Conservation (phyloP, 2,888 invertebrate species). For the Dynastes grantii region DNA sequence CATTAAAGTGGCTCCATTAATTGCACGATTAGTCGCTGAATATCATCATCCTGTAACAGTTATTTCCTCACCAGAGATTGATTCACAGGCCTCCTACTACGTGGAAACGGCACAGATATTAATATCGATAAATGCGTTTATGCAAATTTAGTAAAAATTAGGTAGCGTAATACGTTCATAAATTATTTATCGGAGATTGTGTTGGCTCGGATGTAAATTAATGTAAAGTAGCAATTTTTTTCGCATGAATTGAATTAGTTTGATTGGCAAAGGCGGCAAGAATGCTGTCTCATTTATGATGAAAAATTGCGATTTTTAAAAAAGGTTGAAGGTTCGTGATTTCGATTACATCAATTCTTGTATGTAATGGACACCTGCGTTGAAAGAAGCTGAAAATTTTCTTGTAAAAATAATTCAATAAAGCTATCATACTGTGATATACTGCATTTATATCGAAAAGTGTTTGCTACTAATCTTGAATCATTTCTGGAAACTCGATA, state of each 20-base stretch:
- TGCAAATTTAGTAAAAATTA: background rate
- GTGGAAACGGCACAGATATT: background rate
- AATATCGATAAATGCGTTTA: background rate
- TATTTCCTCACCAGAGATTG: slow-evolving; percentile 3
- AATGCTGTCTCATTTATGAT: background rate
- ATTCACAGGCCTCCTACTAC: slow-evolving; percentile 12
- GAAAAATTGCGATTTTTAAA: background rate
- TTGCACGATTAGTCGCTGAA: no score
- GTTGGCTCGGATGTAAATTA: slow-evolving; percentile 31
- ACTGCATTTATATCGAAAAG: no score
- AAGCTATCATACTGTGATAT: no score
- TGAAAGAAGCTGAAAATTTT: no score
- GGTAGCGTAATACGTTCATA: background rate
- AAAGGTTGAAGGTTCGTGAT: no score
- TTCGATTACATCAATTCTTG: no score
- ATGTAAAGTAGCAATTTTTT: slow-evolving; percentile 30
- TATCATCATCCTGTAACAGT: no score
- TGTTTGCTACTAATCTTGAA: no score
- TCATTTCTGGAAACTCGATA: no score
- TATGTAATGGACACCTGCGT: no score
- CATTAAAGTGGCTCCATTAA: no score
- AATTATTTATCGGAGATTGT: slow-evolving; percentile 24
- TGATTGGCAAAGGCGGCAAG: background rate
- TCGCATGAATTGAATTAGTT: background rate
- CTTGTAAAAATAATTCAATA: no score